phyloP scores from a whole-genome alignment of 2,888 invertebrate genomes.

The Aproaerema taeniolella region DNA sequence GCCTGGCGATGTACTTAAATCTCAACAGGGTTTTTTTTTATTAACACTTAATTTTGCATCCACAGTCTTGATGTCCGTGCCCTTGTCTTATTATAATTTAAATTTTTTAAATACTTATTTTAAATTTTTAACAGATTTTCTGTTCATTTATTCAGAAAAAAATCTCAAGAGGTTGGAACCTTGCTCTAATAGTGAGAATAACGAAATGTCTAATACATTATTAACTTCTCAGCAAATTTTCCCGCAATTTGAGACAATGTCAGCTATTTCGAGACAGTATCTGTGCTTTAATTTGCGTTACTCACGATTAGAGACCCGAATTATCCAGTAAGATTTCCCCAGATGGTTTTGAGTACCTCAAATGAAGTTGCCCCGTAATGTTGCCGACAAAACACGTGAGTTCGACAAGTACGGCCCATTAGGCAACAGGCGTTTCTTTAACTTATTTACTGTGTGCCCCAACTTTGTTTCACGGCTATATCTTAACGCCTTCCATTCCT shows the following conservation, averaged over 20 bases:
- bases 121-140: too few species aligned
- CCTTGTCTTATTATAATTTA: too few species aligned
- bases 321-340: constrained; percentile 18
- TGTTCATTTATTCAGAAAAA: too few species aligned
- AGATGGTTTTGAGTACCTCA: constrained; percentile 30
- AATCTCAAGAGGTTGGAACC: too few species aligned
- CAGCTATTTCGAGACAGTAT: constrained; percentile 3
- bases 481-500: constrained; percentile 24
- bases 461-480: constrained; percentile 35
- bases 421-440: constrained; percentile 46
- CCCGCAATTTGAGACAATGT: constrained; percentile 1
- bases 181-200: too few species aligned
- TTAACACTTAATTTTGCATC: too few species aligned
- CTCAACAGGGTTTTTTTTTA: too few species aligned
- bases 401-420: constrained; percentile 48
- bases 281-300: constrained; percentile 12
- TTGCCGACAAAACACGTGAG: constrained; percentile 16
- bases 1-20: too few species aligned
- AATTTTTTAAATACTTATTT: too few species aligned
- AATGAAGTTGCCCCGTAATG: constrained; percentile 31
- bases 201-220: constrained; percentile 1
- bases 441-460: constrained; percentile 51
- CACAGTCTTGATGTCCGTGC: too few species aligned
- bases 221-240: constrained; percentile 1
- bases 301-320: constrained; percentile 13